phyloP scores from a whole-genome alignment of 2,888 invertebrate genomes.

The Pegoplata infirma region DNA sequence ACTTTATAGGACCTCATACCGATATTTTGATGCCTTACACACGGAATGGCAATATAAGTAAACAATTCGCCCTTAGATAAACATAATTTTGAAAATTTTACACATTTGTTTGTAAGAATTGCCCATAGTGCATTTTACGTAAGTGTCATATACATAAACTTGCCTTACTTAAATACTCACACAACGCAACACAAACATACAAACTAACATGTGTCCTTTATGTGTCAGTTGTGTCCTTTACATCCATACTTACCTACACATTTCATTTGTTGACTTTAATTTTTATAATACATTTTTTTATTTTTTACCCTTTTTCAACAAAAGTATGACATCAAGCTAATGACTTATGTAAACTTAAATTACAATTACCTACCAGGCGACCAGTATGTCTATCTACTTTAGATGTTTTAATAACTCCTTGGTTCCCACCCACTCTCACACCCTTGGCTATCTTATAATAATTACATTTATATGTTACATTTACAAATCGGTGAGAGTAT shows the following conservation, averaged over 20 bases:
- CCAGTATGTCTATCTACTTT: neutral
- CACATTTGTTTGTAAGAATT: no score
- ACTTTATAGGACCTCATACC: no score
- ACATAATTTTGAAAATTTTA: no score
- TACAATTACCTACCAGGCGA: neutral
- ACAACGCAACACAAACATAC: no score
- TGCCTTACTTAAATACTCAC: no score
- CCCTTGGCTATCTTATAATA: neutral
- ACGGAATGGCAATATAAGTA: no score
- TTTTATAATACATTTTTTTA: neutral
- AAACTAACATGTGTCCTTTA: neutral
- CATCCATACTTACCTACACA: neutral
- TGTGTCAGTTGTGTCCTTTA: neutral
- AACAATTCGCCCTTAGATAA: no score
- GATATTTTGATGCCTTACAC: no score
- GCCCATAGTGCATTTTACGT: no score
- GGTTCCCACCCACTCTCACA: neutral
- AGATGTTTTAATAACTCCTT: neutral
- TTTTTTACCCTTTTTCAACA: neutral
- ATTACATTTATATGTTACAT: constrained; percentile 9
- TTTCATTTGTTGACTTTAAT: neutral
- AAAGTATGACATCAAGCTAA: neutral
- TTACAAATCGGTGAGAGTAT: no score
- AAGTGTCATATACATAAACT: no score
- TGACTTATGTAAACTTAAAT: neutral